Base-by-base conservation (phyloP, 2,888 invertebrate genomes). In the Anoncus sp. region DNA sequence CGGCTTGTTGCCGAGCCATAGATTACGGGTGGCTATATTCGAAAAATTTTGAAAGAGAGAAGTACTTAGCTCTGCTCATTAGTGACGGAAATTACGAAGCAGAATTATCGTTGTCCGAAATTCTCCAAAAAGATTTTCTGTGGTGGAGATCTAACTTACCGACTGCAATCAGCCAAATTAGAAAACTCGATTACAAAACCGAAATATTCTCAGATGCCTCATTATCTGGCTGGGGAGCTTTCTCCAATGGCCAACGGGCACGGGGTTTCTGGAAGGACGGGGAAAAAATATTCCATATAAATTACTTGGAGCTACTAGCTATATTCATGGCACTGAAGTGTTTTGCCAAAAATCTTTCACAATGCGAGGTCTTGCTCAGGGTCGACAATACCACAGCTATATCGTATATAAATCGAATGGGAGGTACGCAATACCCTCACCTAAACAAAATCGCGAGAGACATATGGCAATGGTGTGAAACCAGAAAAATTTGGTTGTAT, bases 381-480 rank as follows among this genome's bases (percentile, higher is more conserved):
- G 62, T 80, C 1, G 84, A 84, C 60, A 85, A 85, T 45, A 85
- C 75, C 2, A 82, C 83, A 9, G 82, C 84, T 1, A 76, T 84
- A 3, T 47, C 82, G 2, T 82, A 83, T 22, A 57, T 84, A 6
- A 84, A 84, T 53, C 79, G 60, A 31, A 84, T 83, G 79, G 81
- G 82, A 3, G 81, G 83, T 27, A 70, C 79, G 9, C 71, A 77
- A 45, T 75, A 70, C 53, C 69, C 63, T 3, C 40, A 73, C 7
- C 53, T 83, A 12, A 77, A 76, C 40, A 60, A 65, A n/a, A 14
- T 81, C 38, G 67, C 84, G 0, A 55, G 71, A 43, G 55, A 81
- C 20, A 82, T 84, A 47, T 83, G 82, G 77, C 67, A 80, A 18
- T 84, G 79, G 80, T 81, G 78, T 12, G 80, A 83, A 51, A 12